Evolutionary conservation across 2,888 invertebrate species (phyloP), one percentile per base, ranked within the genome.

Genomic region (Xanthorhoe spadicearia): DNA sequence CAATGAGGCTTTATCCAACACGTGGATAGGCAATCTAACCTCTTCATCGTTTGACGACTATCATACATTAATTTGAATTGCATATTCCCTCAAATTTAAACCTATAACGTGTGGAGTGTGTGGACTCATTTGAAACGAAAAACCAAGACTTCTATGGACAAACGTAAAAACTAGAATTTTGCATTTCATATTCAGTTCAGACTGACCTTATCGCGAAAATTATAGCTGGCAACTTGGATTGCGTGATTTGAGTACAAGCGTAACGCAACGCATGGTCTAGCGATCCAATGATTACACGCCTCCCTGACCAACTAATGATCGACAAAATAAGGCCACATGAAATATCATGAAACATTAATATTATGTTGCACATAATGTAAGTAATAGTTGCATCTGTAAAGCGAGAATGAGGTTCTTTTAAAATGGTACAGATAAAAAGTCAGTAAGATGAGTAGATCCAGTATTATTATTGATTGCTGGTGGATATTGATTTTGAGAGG

Each of bases 281-380:
- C 83, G 83, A 83, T 79, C 82, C 82, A 84, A 83, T 86, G 84
- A 90, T 89, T 87, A 86, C 82, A 87, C 83, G 87, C 80, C 83
- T 87, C 76, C 78, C 38, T 89, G 83, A 85, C 88, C 87, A 84
- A 88, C 85, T 85, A 86, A 86, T 81, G 80, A 83, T 80, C 81
- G 79, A 78, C 80, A 74, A 82, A 86, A 83, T 80, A 83, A 76
- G 76, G 79, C 71, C 63, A 54, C 13, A 23, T 23, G 23, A 23
- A 4, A 4, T 23, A 23, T n/a, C 19, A 51, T 51, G 17, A 54
- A 54, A 54, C 38, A 15, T 5, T 15, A 35, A 54, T 54, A 38
- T 38, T 54, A 9, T 13, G 6, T 17, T 17, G 23, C 58, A 32
- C 2, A 32, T 32, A 4, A 32, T 7, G 0, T 7, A 1, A 32